These are phyloP conservation scores for Rhinolophus ferrumequinum DNA, from an alignment of 2,113 vertebrate species.

Conservation along the genomic window DNA sequence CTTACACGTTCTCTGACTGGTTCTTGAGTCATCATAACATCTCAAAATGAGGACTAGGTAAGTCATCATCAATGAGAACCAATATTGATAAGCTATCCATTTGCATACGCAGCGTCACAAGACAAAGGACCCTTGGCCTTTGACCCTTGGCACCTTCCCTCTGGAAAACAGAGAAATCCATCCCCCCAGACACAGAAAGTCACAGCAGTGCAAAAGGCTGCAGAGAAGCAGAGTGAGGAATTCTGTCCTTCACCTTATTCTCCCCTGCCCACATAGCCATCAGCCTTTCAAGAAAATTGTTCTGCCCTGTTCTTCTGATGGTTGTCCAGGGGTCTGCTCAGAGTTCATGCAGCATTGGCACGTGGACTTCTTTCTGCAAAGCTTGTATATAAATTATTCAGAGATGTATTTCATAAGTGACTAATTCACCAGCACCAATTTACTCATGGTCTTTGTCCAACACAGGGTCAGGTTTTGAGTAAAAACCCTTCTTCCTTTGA, in stretches of 20 bases:
- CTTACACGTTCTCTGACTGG: background rate
- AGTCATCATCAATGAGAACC: background rate
- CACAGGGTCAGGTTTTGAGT: background rate
- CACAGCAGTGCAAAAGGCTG: background rate
- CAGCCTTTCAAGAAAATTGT: background rate
- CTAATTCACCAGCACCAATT: background rate
- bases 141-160: background rate
- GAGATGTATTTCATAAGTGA: background rate
- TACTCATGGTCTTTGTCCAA: background rate
- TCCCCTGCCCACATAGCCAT: background rate
- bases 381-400: background rate
- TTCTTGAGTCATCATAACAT: background rate
- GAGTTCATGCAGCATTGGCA: background rate
- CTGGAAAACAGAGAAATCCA: background rate
- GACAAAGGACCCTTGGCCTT: background rate
- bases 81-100: background rate
- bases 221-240: background rate
- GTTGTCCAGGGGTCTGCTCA: background rate
- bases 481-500: background rate
- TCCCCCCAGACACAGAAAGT: background rate
- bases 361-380: background rate
- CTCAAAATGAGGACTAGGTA: background rate
- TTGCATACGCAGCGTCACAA: background rate
- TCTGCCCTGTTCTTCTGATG: too few relatives aligned
- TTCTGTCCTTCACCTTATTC: background rate